Conservation (phyloP, 2,113 vertebrate genomes). For the Globicephala melas region DNA sequence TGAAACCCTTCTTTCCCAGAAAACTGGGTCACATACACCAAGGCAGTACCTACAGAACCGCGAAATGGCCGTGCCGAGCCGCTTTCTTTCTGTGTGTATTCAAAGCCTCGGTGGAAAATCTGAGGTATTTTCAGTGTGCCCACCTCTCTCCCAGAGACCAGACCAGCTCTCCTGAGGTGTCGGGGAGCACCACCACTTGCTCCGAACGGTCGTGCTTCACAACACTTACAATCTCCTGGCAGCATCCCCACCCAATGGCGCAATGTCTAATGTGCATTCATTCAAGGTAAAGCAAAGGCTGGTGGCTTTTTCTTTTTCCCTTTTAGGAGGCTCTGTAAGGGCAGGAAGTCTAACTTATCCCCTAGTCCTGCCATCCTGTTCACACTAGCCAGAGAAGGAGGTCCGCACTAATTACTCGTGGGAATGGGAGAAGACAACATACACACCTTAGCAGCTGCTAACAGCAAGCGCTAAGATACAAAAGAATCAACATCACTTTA, state of each 20-base stretch:
- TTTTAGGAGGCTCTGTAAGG: background rate
- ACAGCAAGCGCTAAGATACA: background rate
- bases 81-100: background rate
- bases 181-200: background rate
- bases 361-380: background rate
- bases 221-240: background rate
- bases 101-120: background rate
- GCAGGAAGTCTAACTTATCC: background rate
- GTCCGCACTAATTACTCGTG: fast-evolving
- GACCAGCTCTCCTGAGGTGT: background rate
- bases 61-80: background rate
- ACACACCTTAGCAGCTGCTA: background rate
- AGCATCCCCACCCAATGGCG: background rate
- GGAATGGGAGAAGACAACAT: background rate
- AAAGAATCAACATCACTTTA: background rate
- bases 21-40: background rate
- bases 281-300: background rate
- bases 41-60: background rate
- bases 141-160: background rate
- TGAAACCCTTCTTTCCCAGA: background rate
- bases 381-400: background rate
- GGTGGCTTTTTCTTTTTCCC: background rate
- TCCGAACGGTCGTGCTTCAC: fast-evolving
- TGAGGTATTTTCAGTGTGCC: background rate
- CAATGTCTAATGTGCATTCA: too few relatives aligned